Evolutionary conservation across 2,113 vertebrate genomes (phyloP), one percentile per base, ranked within the genome.

Genomic region (Scalopus aquaticus): DNA sequence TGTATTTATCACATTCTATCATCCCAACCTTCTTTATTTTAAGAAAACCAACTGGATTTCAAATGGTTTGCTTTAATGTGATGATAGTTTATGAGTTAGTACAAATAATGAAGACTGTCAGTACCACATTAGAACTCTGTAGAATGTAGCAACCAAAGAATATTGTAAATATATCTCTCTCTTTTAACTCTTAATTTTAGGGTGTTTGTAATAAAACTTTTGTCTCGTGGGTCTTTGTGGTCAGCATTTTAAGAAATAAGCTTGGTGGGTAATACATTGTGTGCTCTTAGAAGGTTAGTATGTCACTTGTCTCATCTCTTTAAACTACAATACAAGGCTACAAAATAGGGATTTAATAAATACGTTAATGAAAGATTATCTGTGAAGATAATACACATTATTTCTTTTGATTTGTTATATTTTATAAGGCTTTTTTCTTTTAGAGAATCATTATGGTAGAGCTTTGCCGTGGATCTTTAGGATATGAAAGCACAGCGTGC

Each of bases 51-150:
- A 67, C 22, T 24, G 24, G 10, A 76, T 58, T 83, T 93, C 39
- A 67, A 62, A 19, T 83, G 32, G 3, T 81, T 82, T 91, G n/a
- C 39, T 87, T 91, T 83, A 82, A n/a, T 19, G 16, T 83, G 72
- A 60, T 56, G 28, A 19, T 78, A 54, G 9, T 62, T 0, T 72
- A 2, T 82, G 67, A 60, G 28, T 90, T 26, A 84, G 42, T 73
- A 51, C 4, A 72, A n/a, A 65, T 15, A 58, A 37, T 65, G n/a
- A 87, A 87, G n/a, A 35, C 58, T 88, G 32, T 80, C 77, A 78
- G 39, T 19, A 90, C 90, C 46, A 44, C 32, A n/a, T 83, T 83
- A 83, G 87, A 95, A 88, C 67, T 94, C 86, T 77, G 46, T 44
- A 87, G 70, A 30, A 77, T 65, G 16, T 51, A 37, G 49, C 37